Base-by-base conservation (phyloP, 2,888 invertebrate genomes). In the Rotaria macrura region DNA sequence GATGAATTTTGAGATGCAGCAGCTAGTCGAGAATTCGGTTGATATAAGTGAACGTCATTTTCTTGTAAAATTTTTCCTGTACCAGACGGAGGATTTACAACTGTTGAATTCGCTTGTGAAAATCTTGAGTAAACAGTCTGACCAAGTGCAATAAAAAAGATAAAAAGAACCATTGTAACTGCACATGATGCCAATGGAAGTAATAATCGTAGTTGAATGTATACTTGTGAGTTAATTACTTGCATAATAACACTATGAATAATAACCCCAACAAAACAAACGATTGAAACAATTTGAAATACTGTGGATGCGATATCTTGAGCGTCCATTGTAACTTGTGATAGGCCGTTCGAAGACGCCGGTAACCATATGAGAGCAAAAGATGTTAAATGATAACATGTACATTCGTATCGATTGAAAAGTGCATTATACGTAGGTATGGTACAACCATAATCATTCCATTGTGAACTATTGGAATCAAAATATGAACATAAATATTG, bases 221-320 rank as follows among this genome's bases (percentile, higher is more conserved):
- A 3, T 1, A 12, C 3, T 1, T 5, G 14, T 65, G 17, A 9
- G 0, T 20, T 34, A 5, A 4, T 29, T 20, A 10, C 0, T 14
- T 14, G n/a, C 1, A 25, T 2, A 38, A 79, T 4, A 43, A 25
- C 34, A 23, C 23, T 4, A 43, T 79, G 79, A 79, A 79, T 79
- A 20, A 79, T 25, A 79, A 43, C 10, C 1, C 0, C 43, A 25
- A 79, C 2, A 4, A 79, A 79, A 43, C 79, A 79, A 38, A 2
- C 3, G 12, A 79, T 79, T 17, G 79, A 79, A 40, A 79, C 2
- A 12, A 12, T 1, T 38, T 40, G 43, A 79, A 79, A 43, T 43
- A 14, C 43, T 25, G 43, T 43, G 9, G 79, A 79, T 12, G 1
- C n/a, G 1, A 2, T 43, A 40, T 79, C 43, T 79, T 43, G 40